Evolutionary conservation across 2,113 vertebrate genomes (phyloP).

Genomic region (Columbina picui): DNA sequence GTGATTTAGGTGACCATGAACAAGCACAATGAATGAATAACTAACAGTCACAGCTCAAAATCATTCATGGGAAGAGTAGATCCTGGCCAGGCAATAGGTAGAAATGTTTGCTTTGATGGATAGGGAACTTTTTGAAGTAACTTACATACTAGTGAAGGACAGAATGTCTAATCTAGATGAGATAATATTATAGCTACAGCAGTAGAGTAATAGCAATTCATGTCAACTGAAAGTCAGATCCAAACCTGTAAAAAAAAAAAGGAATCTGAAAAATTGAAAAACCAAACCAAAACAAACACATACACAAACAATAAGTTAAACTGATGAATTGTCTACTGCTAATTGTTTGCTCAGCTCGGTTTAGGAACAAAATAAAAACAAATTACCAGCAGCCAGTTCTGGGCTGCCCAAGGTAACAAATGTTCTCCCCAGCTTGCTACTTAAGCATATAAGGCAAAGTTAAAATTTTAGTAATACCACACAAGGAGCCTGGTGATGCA

Average conservation of each 20-base stretch:
- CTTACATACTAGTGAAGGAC: not conserved
- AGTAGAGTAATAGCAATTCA: not conserved
- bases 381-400: not conserved
- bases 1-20: not conserved
- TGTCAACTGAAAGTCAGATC: not conserved
- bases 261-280: not conserved
- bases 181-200: not conserved
- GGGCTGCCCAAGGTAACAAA: not conserved
- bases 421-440: not conserved
- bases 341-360: not conserved
- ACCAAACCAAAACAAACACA: not conserved
- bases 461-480: not conserved
- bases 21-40: not conserved
- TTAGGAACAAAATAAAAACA: not conserved
- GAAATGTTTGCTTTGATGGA: not conserved
- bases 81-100: not conserved
- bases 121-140: not conserved
- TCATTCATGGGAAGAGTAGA: not conserved
- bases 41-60: not conserved
- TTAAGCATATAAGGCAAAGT: not conserved
- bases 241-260: not conserved
- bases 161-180: not conserved
- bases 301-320: not conserved
- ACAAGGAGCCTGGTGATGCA: not conserved
- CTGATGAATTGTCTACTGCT: not conserved